A percentile compares a stretch with the other conserved stretches of the same genome.
Conservation (phyloP, 2,113 vertebrate genomes). For the Campylomormyrus numenius region DNA sequence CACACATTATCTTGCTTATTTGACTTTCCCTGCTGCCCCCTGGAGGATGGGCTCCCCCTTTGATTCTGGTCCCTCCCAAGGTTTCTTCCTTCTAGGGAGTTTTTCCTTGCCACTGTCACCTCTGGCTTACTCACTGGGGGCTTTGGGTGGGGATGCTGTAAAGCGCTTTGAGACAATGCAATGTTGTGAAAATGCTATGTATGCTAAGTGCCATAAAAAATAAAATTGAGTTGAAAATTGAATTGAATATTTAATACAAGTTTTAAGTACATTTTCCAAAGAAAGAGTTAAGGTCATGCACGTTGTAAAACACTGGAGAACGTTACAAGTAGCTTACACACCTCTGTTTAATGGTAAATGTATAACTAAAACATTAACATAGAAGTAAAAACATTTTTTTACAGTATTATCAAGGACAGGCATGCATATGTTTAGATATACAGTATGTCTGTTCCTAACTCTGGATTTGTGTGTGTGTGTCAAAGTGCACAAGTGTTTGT, state of each 20-base stretch:
- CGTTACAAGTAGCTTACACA: not conserved
- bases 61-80: no score
- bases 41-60: no score
- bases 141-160: no score
- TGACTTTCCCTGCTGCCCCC: no score
- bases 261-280: not conserved
- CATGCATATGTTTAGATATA: not conserved
- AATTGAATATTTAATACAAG: not conserved
- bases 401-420: not conserved
- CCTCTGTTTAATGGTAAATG: not conserved
- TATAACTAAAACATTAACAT: not conserved
- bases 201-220: no score
- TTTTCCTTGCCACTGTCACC: no score
- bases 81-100: no score
- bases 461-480: not conserved
- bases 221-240: no score
- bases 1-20: not conserved
- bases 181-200: no score
- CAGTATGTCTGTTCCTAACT: not conserved
- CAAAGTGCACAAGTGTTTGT: not conserved
- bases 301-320: not conserved
- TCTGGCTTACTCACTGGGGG: no score
- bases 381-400: not conserved
- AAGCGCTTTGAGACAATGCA: no score
- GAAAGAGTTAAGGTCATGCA: not conserved